Evolutionary conservation across 2,113 vertebrate genomes (phyloP).

Genomic region (Poeciliopsis turrubarensis): DNA sequence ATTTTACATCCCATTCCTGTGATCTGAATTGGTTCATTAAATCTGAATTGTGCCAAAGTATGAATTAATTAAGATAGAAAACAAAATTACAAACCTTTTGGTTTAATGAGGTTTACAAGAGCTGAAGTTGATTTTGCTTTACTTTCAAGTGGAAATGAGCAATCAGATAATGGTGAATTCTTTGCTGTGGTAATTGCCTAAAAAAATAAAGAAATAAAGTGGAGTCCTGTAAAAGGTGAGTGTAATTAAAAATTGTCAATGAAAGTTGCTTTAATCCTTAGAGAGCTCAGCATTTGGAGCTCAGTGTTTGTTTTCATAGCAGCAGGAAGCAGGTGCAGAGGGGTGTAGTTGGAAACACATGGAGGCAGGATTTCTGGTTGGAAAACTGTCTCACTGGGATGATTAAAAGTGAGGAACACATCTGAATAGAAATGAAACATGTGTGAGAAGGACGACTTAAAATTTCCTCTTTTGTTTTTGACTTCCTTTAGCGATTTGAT

Average conservation of each 20-base stretch:
- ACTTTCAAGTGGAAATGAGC: constrained; percentile 78
- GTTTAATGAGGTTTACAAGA: constrained; percentile 65
- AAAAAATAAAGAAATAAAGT: constrained; percentile 51
- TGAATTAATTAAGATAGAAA: constrained; percentile 37
- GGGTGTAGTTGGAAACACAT: not conserved
- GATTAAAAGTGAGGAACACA: not conserved
- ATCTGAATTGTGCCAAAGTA: constrained; percentile 24
- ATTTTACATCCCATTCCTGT: not conserved
- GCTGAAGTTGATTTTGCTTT: constrained; percentile 32
- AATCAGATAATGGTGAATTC: constrained; percentile 36
- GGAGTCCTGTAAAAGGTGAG: constrained; percentile 41
- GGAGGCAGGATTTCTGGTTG: not conserved
- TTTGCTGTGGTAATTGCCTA: constrained; percentile 72
- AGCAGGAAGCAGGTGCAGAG: constrained; percentile 2
- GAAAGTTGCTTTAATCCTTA: constrained; percentile 24
- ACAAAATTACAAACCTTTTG: constrained; percentile 46
- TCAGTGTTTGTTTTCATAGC: constrained; percentile 16
- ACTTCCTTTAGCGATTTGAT: too few species aligned
- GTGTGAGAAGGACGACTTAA: not conserved
- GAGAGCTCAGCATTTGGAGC: not conserved
- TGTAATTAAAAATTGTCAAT: constrained; percentile 50
- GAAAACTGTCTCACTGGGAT: not conserved
- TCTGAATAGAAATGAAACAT: not conserved
- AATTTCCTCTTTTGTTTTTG: too few species aligned
- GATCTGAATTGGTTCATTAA: constrained; percentile 25